A percentile compares a stretch with the other conserved stretches of the same genome.
phyloP scores from a whole-genome alignment of 2,888 invertebrate species.

The Caenorhabditis drosophilae region DNA sequence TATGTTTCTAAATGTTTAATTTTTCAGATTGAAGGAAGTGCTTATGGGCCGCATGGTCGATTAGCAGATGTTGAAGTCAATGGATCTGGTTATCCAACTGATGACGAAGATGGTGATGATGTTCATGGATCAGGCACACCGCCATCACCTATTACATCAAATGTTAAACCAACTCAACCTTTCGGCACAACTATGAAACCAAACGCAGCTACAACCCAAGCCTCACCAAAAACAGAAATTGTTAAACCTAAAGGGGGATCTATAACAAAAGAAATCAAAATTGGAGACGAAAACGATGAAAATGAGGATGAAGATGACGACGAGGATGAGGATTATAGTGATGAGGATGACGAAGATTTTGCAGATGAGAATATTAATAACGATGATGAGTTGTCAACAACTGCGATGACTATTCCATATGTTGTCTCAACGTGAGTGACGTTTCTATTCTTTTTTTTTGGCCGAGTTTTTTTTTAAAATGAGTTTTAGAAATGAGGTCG shows the following conservation, averaged over 20 bases:
- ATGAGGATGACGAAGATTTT: slow-evolving; percentile 41
- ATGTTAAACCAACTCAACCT: slow-evolving; percentile 13
- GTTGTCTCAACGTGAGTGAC: slow-evolving; percentile 23
- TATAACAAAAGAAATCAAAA: slow-evolving; percentile 30
- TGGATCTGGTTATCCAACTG: slow-evolving; percentile 49
- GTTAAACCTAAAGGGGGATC: not conserved
- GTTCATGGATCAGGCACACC: slow-evolving; percentile 37
- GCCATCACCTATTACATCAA: slow-evolving; percentile 5
- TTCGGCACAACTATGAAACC: slow-evolving; percentile 26
- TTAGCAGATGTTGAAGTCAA: slow-evolving; percentile 35
- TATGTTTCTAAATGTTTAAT: too few species aligned
- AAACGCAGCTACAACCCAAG: slow-evolving; percentile 17
- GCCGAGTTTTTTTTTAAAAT: slow-evolving; percentile 5
- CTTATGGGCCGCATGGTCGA: slow-evolving; percentile 16
- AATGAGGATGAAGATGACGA: slow-evolving; percentile 40
- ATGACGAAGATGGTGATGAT: slow-evolving; percentile 55
- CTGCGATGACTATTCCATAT: slow-evolving; percentile 17
- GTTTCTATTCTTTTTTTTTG: slow-evolving; percentile 15
- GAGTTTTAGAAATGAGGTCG: too few species aligned
- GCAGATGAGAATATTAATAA: slow-evolving; percentile 37
- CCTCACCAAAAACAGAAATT: not conserved
- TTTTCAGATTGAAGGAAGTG: slow-evolving; percentile 46
- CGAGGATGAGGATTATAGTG: slow-evolving; percentile 36
- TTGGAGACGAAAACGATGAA: slow-evolving; percentile 16
- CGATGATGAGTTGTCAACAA: slow-evolving; percentile 27